Base-by-base conservation (phyloP, 2,113 vertebrate species). In the Chamaetylas fuelleborni region DNA sequence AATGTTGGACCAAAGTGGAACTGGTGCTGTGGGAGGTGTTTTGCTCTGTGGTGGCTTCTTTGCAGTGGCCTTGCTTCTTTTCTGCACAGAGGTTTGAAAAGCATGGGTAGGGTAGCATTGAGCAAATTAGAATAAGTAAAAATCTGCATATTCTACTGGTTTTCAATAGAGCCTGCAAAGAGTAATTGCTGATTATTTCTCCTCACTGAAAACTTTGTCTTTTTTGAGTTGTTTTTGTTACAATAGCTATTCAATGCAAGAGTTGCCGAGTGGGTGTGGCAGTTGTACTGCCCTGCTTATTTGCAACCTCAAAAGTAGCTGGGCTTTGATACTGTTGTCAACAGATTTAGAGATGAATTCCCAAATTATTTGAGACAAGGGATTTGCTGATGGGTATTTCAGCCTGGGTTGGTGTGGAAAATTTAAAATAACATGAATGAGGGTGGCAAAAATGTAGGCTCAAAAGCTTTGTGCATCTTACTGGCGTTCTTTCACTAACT, bases 1-100 rank as follows among this genome's bases (percentile, higher is more conserved):
- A 33, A 12, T 16, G 2, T 16, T 19, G 48, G 31, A 26, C 28
- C 57, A 6, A 24, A 42, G 6, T 0, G 1, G 11, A 8, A 24
- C 28, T 80, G 25, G 25, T 79, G 53, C 12, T 20, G 36, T 2
- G 1, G 36, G 50, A n/a, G 26, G 22, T 40, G 11, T 47, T 82
- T 50, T 54, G 22, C 40, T 3, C 2, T 42, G 5, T 4, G 17
- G 28, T 36, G 40, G 7, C 36, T 86, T 28, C 25, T 60, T 64
- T 54, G 48, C 38, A 28, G 10, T 60, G 83, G 25, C 43, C 31
- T 70, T 45, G 19, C 43, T 45, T 50, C 16, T 74, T 24, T 33
- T 72, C 22, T 73, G 22, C 47, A 62, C 47, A 22, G 43, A 58
- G 31, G 26, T 36, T 51, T 72, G 70, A 58, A 77, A 76, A 73